phyloP scores from a whole-genome alignment of 2,797 vertebrate genomes.

The Picus viridis region DNA sequence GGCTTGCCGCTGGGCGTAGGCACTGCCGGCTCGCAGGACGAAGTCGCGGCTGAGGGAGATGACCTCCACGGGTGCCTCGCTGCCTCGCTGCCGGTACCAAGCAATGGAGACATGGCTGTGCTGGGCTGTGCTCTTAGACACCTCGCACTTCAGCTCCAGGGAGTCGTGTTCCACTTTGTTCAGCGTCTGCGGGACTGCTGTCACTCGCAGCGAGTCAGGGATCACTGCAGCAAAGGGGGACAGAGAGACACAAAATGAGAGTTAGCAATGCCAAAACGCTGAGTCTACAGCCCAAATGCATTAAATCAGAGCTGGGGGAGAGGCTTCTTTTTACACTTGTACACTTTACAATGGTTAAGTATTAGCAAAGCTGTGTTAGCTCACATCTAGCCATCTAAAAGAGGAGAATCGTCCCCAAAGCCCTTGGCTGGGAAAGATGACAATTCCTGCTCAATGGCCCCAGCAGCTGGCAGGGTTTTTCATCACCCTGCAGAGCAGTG shows the following conservation, averaged over 20 bases:
- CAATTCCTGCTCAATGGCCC: background rate
- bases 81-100: slow-evolving; percentile 87
- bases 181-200: slow-evolving; percentile 85
- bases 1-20: slow-evolving; percentile 89
- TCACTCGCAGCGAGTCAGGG: slow-evolving; percentile 87
- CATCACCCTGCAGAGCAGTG: rapidly evolving
- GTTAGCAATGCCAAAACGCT: rapidly evolving
- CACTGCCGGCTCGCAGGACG: slow-evolving; percentile 85
- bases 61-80: slow-evolving; percentile 85
- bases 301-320: background rate
- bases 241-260: background rate
- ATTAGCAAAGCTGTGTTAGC: background rate
- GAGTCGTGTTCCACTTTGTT: slow-evolving; percentile 93
- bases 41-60: slow-evolving; percentile 93
- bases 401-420: rapidly evolving
- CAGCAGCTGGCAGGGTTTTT: background rate
- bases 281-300: background rate
- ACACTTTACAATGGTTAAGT: background rate
- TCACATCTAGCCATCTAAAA: background rate
- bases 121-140: slow-evolving; percentile 86
- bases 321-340: background rate
- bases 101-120: slow-evolving; percentile 93
- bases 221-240: slow-evolving; percentile 86
- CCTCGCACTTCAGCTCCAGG: slow-evolving; percentile 91
- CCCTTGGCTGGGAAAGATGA: background rate